phyloP scores from a whole-genome alignment of 2,888 invertebrate species.

The Melangyna quadrimaculata region DNA sequence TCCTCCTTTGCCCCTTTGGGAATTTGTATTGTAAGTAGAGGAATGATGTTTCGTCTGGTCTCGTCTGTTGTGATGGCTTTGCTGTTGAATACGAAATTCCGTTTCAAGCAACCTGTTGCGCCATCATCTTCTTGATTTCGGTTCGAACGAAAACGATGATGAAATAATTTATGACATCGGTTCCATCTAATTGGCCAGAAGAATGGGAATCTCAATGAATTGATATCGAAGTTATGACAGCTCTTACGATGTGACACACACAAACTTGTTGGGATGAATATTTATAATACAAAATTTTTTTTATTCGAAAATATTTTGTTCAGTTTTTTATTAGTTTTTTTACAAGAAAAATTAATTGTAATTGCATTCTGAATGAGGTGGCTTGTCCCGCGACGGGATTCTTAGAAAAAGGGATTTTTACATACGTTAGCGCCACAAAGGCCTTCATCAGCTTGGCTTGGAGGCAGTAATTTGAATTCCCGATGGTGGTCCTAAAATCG shows the following conservation, averaged over 20 bases:
- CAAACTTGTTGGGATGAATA: constrained; percentile 55
- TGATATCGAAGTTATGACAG: constrained; percentile 69
- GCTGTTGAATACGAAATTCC: constrained; percentile 54
- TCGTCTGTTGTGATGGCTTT: neutral
- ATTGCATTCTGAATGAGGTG: constrained; percentile 60
- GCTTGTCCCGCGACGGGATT: constrained; percentile 56
- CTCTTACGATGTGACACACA: constrained; percentile 71
- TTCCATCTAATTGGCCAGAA: constrained; percentile 58
- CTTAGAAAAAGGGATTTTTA: constrained; percentile 56
- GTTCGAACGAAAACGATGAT: constrained; percentile 1
- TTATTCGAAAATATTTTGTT: constrained; percentile 22
- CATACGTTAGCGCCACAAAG: constrained; percentile 23
- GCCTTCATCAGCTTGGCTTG: neutral
- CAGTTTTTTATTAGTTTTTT: constrained; percentile 30
- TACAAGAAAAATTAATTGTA: constrained; percentile 58
- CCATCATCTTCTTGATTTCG: constrained; percentile 11
- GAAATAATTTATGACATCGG: constrained; percentile 60
- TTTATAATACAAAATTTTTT: constrained; percentile 19
- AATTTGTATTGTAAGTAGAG: neutral
- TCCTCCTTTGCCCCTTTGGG: neutral
- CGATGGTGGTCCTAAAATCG: constrained; percentile 54
- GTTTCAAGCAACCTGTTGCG: constrained; percentile 55
- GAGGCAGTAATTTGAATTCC: neutral
- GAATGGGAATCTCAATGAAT: constrained; percentile 57
- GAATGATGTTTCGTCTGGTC: neutral